Conservation (phyloP, 2,113 vertebrate genomes). For the Nanorana parkeri region DNA sequence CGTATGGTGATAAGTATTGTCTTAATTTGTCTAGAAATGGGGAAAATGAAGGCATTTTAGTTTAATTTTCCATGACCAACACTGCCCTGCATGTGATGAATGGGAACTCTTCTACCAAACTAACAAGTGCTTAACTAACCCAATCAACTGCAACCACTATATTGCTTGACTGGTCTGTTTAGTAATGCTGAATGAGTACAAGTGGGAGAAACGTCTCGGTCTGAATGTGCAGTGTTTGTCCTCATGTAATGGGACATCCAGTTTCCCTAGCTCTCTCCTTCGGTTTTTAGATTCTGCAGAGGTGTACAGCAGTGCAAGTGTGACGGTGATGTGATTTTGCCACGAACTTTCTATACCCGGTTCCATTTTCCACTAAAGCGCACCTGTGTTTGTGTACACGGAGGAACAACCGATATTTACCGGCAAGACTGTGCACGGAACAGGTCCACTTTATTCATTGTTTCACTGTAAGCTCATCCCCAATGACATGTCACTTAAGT, state of each 20-base stretch:
- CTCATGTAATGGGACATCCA: slow-evolving; percentile 56
- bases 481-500: slow-evolving; percentile 63
- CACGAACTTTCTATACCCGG: slow-evolving; percentile 60
- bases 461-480: slow-evolving; percentile 16
- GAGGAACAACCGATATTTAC: neutral
- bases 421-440: neutral
- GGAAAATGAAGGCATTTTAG: slow-evolving; percentile 57
- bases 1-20: slow-evolving; percentile 87
- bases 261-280: slow-evolving; percentile 66
- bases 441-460: slow-evolving; percentile 6
- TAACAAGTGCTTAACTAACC: slow-evolving; percentile 57
- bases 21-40: slow-evolving; percentile 80
- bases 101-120: slow-evolving; percentile 61
- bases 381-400: slow-evolving; percentile 4
- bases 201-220: slow-evolving; percentile 47
- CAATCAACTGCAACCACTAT: slow-evolving; percentile 52
- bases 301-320: slow-evolving; percentile 60
- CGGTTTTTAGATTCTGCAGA: slow-evolving; percentile 61
- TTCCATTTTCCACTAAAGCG: slow-evolving; percentile 60
- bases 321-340: slow-evolving; percentile 62
- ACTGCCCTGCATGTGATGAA: slow-evolving; percentile 68
- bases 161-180: slow-evolving; percentile 60
- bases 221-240: slow-evolving; percentile 70
- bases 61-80: slow-evolving; percentile 64
- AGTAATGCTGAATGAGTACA: slow-evolving; percentile 58